Evolutionary conservation across 2,113 vertebrate genomes (phyloP).

Genomic region (Indicator maculatus): DNA sequence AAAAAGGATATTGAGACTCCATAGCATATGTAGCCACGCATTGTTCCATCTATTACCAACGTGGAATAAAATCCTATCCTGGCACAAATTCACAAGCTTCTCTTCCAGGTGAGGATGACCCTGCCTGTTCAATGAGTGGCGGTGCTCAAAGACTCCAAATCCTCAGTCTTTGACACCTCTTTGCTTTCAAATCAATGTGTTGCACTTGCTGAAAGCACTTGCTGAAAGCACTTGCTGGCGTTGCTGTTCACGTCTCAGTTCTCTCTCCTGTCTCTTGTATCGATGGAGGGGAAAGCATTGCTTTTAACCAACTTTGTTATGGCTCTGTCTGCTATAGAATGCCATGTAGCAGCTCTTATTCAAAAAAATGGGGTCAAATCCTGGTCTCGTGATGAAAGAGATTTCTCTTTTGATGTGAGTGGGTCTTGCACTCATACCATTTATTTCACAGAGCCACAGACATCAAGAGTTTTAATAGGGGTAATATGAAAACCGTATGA

Average conservation of each 20-base stretch:
- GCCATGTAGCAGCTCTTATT: neutral
- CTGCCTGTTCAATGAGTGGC: neutral
- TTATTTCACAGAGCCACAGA: neutral
- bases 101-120: neutral
- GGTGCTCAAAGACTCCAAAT: neutral
- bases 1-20: neutral
- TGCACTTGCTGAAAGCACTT: neutral
- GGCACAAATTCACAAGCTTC: neutral
- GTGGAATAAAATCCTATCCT: neutral
- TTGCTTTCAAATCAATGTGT: neutral
- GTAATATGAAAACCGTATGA: neutral
- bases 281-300: accelerated
- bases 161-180: neutral
- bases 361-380: neutral
- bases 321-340: neutral
- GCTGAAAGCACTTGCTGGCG: neutral
- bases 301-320: neutral
- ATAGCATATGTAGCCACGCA: neutral
- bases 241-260: neutral
- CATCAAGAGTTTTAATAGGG: neutral
- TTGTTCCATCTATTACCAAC: neutral
- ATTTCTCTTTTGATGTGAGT: neutral
- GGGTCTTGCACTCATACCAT: neutral
- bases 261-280: neutral
- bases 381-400: neutral